Evolutionary conservation across 1,140 invertebrate genomes (phyloP), one percentile per base, ranked within the genome.

Genomic region (Pseudomyrmex flavicornis): DNA sequence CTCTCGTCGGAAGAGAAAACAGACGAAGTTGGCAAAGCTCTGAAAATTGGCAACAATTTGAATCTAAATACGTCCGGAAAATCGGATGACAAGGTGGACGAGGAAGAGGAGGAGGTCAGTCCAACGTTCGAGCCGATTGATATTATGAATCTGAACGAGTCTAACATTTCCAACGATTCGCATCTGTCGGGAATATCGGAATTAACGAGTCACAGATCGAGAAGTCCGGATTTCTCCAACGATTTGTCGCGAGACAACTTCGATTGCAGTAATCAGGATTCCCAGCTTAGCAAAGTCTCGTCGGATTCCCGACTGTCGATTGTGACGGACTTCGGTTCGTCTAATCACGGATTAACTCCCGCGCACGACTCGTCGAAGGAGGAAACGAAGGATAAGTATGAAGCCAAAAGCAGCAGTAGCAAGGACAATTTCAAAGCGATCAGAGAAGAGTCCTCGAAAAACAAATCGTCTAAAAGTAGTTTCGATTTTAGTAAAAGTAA

Each of bases 121-220:
- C 96, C 96, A 0, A 95, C 95, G 7, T 97, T 96, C 92, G 96
- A 97, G 89, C 96, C 95, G 0, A 93, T 96, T 61, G 95, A 95
- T 68, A 94, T 95, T 66, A 93, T 93, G 90, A 93, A 93, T 77
- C 61, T 93, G 2, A 93, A 93, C 74, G 93, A 95, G 90, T 95
- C 91, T 62, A 91, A 95, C 76, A 82, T 94, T 79, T 95, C 95
- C 0, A 93, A 95, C 72, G 95, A 96, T 86, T 95, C 95, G 54
- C 95, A 95, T 88, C 84, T 96, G 17, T 96, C 95, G 58, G 95
- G 95, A 66, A 95, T 96, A 88, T 96, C 95, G 85, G 95, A 95
- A 87, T 88, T 95, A 46, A 95, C 95, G 68, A 95, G 95, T 84
- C 95, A 95, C 77, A 92, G 94, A 83, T 94, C 93, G 0, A 90